Evolutionary conservation across 2,113 vertebrate genomes (phyloP).

Genomic region (Hydrochoerus hydrochaeris): DNA sequence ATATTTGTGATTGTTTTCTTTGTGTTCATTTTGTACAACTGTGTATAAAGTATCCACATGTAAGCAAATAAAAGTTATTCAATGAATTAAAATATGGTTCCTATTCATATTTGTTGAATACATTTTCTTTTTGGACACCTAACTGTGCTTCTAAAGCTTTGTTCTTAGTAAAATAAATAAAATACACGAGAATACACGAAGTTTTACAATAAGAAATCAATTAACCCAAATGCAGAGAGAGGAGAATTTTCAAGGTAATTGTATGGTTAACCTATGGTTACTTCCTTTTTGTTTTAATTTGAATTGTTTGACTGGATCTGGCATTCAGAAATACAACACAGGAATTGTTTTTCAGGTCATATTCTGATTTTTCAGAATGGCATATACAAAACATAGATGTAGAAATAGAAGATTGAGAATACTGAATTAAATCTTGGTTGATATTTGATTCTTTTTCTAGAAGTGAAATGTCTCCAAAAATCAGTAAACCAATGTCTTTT

Average conservation of each 20-base stretch:
- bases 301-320: background rate
- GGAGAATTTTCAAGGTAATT: conserved; percentile 6
- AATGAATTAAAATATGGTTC: background rate
- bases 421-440: background rate
- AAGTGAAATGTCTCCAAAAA: background rate
- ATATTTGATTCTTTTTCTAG: conserved; percentile 15
- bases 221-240: background rate
- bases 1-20: background rate
- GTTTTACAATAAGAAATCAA: background rate
- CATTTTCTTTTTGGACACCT: conserved; percentile 5
- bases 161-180: conserved; percentile 3
- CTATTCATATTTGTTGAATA: background rate
- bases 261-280: background rate
- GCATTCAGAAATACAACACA: background rate
- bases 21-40: conserved; percentile 14
- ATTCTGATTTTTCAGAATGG: background rate
- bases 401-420: background rate
- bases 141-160: background rate
- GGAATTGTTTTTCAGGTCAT: background rate
- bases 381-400: background rate
- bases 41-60: background rate
- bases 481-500: background rate
- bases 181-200: background rate
- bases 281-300: background rate
- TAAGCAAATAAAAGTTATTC: conserved; percentile 21